Conservation (phyloP, 2,797 vertebrate species). For the Cirrhinus molitorella region DNA sequence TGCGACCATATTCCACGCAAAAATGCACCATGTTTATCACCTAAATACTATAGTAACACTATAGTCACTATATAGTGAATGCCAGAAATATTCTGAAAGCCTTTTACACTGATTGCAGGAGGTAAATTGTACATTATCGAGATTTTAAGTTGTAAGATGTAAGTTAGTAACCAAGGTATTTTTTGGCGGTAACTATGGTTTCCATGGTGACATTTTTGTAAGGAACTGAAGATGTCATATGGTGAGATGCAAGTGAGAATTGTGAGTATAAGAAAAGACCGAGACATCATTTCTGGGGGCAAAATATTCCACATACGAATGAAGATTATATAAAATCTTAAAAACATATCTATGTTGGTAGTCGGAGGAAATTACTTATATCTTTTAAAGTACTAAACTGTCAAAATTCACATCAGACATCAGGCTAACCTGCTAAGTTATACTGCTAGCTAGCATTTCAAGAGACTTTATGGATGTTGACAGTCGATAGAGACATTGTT, state of each 20-base stretch:
- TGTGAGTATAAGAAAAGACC: neutral
- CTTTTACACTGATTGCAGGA: neutral
- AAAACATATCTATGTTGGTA: neutral
- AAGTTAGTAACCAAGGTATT: neutral
- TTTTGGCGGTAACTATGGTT: neutral
- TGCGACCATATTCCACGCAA: neutral
- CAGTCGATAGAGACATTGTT: neutral
- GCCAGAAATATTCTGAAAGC: neutral
- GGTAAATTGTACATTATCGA: neutral
- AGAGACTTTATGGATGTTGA: neutral
- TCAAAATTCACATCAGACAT: constrained; percentile 11
- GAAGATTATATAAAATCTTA: neutral
- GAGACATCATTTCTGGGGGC: neutral
- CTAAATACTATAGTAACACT: too few relatives aligned
- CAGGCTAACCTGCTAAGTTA: constrained; percentile 45
- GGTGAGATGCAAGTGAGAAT: neutral
- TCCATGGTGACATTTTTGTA: neutral
- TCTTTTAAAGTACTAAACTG: neutral
- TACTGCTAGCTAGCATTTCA: constrained; percentile 26
- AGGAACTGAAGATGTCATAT: neutral
- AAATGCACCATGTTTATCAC: neutral
- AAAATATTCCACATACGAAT: neutral
- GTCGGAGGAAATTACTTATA: neutral
- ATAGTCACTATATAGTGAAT: neutral
- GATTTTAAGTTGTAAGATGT: too few relatives aligned